These are phyloP conservation scores for Theristicus caerulescens DNA, from an alignment of 2,113 vertebrate species.

Conservation along the genomic window DNA sequence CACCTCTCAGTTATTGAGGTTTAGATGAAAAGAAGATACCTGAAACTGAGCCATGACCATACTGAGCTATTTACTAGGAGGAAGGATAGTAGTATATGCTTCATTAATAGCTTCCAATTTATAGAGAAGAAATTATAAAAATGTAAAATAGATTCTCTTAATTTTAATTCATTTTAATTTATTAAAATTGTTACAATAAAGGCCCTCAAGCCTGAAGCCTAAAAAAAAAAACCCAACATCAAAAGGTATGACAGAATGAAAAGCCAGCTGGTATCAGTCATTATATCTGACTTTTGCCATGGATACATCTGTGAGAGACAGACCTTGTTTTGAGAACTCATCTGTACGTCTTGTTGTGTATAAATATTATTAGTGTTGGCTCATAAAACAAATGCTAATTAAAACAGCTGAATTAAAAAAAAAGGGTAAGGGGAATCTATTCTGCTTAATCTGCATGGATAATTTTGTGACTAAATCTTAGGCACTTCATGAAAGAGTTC, in stretches of 20 bases:
- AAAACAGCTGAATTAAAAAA: neutral
- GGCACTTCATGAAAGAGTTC: neutral
- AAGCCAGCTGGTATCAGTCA: neutral
- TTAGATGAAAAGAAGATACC: neutral
- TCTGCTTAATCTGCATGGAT: neutral
- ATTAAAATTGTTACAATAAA: neutral
- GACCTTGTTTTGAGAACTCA: constrained; percentile 5
- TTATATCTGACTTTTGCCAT: neutral
- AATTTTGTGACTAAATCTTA: neutral
- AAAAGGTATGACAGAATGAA: neutral
- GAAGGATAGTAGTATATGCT: neutral
- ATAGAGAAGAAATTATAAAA: neutral
- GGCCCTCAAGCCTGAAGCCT: neutral
- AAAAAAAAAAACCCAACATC: neutral
- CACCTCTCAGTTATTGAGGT: neutral
- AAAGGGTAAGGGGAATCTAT: neutral
- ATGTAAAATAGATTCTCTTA: neutral
- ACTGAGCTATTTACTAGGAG: neutral
- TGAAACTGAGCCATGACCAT: neutral
- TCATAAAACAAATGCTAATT: neutral
- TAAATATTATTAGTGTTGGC: neutral
- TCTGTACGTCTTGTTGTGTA: neutral
- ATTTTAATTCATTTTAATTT: neutral
- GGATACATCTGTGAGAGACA: neutral
- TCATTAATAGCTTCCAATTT: neutral